phyloP scores from a whole-genome alignment of 2,888 invertebrate species.

The Diloba caeruleocephala region DNA sequence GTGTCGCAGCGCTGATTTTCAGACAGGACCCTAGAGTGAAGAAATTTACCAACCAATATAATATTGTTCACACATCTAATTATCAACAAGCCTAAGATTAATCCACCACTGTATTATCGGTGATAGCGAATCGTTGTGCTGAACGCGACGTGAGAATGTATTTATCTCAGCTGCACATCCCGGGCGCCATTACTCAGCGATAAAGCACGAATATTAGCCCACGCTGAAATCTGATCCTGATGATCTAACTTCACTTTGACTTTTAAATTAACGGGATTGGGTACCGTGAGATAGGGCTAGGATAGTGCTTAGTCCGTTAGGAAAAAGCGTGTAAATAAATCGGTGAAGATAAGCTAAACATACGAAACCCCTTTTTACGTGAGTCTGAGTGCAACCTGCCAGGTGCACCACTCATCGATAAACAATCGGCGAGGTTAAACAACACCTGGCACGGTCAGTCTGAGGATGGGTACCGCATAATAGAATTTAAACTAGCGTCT shows the following conservation, averaged over 20 bases:
- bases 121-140: constrained; percentile 50
- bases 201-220: constrained; percentile 73
- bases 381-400: no score
- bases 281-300: constrained; percentile 38
- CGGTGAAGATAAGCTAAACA: no score
- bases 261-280: constrained; percentile 51
- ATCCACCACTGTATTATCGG: constrained; percentile 25
- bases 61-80: constrained; percentile 20
- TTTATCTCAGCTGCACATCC: constrained; percentile 68
- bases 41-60: no score
- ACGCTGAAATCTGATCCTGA: constrained; percentile 65
- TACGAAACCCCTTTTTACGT: no score
- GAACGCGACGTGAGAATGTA: constrained; percentile 59
- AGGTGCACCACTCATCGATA: no score
- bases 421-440: no score
- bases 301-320: not conserved
- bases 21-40: no score
- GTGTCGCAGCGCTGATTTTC: no score
- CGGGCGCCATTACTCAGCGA: constrained; percentile 71
- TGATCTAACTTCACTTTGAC: constrained; percentile 50
- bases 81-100: constrained; percentile 29
- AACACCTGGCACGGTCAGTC: no score
- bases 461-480: no score
- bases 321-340: not conserved
- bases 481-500: no score